phyloP scores from a whole-genome alignment of 2,797 vertebrate genomes.

The Falco concolor region DNA sequence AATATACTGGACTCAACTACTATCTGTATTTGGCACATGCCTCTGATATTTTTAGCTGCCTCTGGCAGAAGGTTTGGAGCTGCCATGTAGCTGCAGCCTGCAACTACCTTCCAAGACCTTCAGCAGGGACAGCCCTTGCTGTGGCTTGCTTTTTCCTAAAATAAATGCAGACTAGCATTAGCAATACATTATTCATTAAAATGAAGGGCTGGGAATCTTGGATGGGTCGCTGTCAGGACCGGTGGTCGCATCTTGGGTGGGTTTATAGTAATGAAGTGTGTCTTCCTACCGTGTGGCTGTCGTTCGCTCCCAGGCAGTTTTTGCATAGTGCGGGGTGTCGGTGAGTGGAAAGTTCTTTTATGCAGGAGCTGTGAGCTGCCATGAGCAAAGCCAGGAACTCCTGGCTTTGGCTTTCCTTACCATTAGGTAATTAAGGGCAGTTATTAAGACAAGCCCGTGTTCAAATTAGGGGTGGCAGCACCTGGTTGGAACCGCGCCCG shows the following conservation, averaged over 20 bases:
- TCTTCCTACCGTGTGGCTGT: background rate
- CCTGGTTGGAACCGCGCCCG: fast-evolving
- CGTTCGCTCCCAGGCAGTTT: background rate
- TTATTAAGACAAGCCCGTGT: background rate
- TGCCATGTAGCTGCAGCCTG: background rate
- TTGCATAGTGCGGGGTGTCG: fast-evolving
- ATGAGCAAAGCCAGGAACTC: fast-evolving
- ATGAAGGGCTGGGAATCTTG: background rate
- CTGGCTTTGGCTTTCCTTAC: background rate
- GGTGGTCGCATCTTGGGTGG: no score
- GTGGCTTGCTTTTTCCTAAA: background rate
- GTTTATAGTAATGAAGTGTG: fast-evolving
- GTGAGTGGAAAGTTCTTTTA: background rate
- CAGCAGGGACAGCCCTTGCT: no score
- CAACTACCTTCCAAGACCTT: background rate
- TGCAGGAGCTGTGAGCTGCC: background rate
- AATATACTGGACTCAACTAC: background rate
- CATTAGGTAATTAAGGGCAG: fast-evolving
- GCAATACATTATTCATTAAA: fast-evolving
- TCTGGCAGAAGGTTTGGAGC: background rate
- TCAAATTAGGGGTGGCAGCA: fast-evolving
- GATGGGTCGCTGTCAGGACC: background rate
- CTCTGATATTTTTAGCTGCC: background rate
- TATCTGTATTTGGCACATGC: background rate
- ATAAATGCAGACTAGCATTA: fast-evolving